These are phyloP conservation scores for Phaetusa simplex DNA, from an alignment of 2,113 vertebrate species.

Conservation along the genomic window DNA sequence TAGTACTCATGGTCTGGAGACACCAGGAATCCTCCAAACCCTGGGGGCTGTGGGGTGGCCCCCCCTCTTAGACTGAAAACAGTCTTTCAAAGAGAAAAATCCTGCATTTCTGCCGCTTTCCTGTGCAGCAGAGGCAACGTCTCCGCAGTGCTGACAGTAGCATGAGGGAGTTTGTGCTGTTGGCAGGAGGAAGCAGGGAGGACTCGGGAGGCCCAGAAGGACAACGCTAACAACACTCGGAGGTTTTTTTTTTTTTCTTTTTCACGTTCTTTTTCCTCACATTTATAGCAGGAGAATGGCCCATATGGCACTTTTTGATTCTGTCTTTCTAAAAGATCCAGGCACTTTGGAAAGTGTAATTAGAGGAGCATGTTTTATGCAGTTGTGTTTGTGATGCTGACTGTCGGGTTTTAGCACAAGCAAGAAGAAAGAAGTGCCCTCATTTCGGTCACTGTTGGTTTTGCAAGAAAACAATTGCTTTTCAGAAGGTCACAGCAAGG, in stretches of 20 bases:
- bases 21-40: not conserved
- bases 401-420: not conserved
- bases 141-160: not conserved
- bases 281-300: constrained; percentile 41
- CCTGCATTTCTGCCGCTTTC: not conserved
- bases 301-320: constrained; percentile 52
- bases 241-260: not conserved
- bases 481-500: not conserved
- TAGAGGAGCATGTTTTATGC: constrained; percentile 16
- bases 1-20: not conserved
- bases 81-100: not conserved
- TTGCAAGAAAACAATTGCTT: not conserved
- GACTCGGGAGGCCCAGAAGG: constrained; percentile 43
- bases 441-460: not conserved
- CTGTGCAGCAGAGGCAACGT: not conserved
- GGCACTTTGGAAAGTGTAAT: constrained; percentile 23
- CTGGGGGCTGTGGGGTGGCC: not conserved
- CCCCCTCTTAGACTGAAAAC: not conserved
- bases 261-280: constrained; percentile 34
- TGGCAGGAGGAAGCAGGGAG: constrained; percentile 45
- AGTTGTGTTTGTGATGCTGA: not conserved
- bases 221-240: constrained; percentile 24
- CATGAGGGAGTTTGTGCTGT: not conserved
- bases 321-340: constrained; percentile 32
- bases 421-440: not conserved